Evolutionary conservation across 1,140 invertebrate genomes (phyloP).

Genomic region (Asobara japonica): DNA sequence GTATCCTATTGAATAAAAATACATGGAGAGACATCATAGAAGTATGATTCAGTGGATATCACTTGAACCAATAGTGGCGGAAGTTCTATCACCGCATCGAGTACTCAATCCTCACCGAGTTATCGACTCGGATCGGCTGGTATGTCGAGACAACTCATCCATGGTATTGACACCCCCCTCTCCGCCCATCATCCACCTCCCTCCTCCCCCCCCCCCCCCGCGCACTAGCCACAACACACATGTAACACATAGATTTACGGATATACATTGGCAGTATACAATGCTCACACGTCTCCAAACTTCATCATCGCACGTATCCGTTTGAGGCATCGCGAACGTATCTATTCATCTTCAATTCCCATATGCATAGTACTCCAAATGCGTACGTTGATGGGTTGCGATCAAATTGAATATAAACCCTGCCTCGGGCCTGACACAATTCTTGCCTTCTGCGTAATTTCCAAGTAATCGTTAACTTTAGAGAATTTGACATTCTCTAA

Average conservation of each 20-base stretch:
- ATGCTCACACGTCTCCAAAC: slow-evolving; percentile 4
- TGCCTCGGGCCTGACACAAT: not conserved
- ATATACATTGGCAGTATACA: slow-evolving; percentile 1
- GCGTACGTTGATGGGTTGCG: not conserved
- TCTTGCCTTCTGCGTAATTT: too few relatives aligned
- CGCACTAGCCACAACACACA: not conserved
- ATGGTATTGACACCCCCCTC: slow-evolving; percentile 10
- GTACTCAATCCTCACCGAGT: not conserved
- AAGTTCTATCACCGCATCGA: slow-evolving; percentile 8
- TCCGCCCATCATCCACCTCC: not conserved
- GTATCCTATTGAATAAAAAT: slow-evolving; percentile 1
- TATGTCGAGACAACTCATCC: slow-evolving; percentile 17
- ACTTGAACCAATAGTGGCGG: slow-evolving; percentile 9
- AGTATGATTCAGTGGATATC: slow-evolving; percentile 5
- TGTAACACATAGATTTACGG: not conserved
- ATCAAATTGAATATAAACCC: not conserved
- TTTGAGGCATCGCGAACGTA: slow-evolving; percentile 11
- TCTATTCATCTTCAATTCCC: slow-evolving; percentile 15
- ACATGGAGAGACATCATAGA: not conserved
- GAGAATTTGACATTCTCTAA: too few relatives aligned
- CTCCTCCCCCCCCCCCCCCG: not conserved
- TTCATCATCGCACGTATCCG: slow-evolving; percentile 12
- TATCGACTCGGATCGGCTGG: not conserved
- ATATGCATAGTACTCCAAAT: not conserved
- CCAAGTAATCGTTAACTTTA: too few relatives aligned